Conservation (phyloP, 2,113 vertebrate species). For the Odobenus rosmarus region DNA sequence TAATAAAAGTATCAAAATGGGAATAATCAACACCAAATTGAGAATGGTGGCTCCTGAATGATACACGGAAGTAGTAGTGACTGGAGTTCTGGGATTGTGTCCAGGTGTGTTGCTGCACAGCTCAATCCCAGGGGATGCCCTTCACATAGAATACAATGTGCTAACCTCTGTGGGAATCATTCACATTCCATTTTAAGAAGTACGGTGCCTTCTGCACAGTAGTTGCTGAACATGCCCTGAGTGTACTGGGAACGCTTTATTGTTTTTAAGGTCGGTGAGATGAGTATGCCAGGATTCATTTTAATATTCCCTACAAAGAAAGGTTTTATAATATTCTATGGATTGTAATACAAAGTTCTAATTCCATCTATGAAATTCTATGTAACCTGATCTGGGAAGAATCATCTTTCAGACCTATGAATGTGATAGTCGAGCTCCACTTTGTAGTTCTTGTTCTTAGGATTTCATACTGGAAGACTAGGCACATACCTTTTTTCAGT, state of each 20-base stretch:
- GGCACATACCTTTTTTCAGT: background rate
- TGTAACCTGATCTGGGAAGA: background rate
- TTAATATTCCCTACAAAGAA: background rate
- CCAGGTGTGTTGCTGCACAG: background rate
- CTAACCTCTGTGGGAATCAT: too few relatives aligned
- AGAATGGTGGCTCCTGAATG: background rate
- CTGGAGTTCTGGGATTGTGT: background rate
- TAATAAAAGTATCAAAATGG: background rate
- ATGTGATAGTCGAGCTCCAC: background rate
- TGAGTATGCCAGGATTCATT: background rate
- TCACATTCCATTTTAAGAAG: background rate
- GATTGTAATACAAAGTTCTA: background rate
- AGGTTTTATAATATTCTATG: background rate
- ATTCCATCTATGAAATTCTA: background rate
- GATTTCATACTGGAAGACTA: background rate
- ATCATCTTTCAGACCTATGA: background rate
- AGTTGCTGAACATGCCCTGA: background rate
- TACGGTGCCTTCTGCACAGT: background rate
- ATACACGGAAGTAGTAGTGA: background rate
- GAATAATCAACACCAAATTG: slow-evolving; percentile 7
- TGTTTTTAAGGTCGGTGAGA: background rate
- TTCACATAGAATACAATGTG: background rate
- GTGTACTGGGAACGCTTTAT: background rate
- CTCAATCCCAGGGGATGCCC: background rate
- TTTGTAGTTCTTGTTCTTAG: background rate